Conservation (phyloP, 1,140 invertebrate species). For the Schlechtendalia chinensis region DNA sequence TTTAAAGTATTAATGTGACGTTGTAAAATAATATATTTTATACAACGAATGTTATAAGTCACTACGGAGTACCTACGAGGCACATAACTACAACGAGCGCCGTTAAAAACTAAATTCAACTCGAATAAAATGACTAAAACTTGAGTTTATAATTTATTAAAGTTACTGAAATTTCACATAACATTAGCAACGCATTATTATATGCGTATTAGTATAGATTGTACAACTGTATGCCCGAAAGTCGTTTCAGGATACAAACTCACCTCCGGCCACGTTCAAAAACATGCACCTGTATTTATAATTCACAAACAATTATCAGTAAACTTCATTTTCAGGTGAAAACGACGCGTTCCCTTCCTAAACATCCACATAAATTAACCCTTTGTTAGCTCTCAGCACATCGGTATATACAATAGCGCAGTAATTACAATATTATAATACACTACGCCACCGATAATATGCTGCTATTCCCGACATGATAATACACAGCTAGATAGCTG, state of each 20-base stretch:
- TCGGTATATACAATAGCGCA: conserved; percentile 2
- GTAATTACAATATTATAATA: conserved; percentile 7
- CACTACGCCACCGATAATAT: background rate
- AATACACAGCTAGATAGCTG: background rate
- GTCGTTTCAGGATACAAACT: background rate
- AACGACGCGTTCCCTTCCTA: background rate
- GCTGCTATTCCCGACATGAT: background rate
- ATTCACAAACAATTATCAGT: conserved; percentile 22
- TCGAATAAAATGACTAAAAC: background rate
- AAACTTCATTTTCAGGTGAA: conserved; percentile 11
- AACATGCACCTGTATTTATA: conserved; percentile 28
- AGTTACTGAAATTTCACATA: background rate
- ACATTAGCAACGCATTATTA: background rate
- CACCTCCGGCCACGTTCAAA: conserved; percentile 15
- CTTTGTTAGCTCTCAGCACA: background rate
- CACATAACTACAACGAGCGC: background rate
- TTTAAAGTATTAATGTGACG: background rate
- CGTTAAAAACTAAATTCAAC: background rate
- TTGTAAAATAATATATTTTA: background rate
- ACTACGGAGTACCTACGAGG: background rate
- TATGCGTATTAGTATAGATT: background rate
- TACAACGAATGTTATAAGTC: background rate
- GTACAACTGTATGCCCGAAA: no score
- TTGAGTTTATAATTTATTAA: background rate
- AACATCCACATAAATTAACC: conserved; percentile 3